Percentiles rank a stretch among this genome's conserved stretches.
Conservation (phyloP, 2,113 vertebrate genomes). For the Alectura lathami region DNA sequence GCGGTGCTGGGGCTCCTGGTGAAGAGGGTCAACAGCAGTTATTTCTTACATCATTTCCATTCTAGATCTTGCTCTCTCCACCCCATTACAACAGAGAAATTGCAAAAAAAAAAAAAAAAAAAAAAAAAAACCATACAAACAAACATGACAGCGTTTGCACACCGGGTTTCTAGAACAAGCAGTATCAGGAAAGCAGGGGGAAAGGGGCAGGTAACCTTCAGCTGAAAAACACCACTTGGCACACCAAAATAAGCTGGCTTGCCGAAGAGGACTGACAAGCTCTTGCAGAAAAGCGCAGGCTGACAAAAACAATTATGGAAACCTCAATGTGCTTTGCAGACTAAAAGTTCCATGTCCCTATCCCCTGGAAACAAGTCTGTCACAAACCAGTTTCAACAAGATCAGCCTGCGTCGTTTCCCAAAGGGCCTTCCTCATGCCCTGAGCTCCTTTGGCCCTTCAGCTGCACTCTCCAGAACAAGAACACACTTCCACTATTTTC, state of each 20-base stretch:
- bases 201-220: neutral
- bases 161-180: neutral
- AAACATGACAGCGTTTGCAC: neutral
- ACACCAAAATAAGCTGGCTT: neutral
- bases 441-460: neutral
- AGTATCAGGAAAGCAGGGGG: neutral
- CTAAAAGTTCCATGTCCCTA: neutral
- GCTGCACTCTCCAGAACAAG: neutral
- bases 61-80: neutral
- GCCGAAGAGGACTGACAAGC: neutral
- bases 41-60: neutral
- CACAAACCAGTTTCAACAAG: neutral
- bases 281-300: neutral
- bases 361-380: neutral
- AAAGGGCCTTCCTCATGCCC: neutral
- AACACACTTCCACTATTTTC: neutral
- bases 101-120: too few species aligned
- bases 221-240: neutral
- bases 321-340: rapidly evolving
- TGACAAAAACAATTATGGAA: neutral
- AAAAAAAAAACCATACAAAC: too few species aligned
- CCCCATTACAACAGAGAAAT: neutral
- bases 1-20: neutral
- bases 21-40: neutral
- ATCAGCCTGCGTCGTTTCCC: neutral